These are phyloP conservation scores for Micromys minutus DNA, from an alignment of 2,113 vertebrate genomes.

Conservation along the genomic window DNA sequence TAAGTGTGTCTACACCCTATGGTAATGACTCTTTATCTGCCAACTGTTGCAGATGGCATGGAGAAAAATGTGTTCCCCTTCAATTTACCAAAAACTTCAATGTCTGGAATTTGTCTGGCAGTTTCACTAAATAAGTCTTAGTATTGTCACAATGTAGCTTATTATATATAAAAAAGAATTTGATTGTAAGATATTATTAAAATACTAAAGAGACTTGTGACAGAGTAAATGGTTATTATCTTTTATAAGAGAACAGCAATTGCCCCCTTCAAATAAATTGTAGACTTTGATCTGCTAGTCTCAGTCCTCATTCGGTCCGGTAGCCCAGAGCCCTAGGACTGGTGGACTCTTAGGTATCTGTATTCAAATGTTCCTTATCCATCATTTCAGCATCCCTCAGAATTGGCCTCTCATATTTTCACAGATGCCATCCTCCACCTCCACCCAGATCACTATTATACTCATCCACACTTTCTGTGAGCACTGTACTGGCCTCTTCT, in stretches of 20 bases:
- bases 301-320: neutral
- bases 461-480: neutral
- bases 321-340: neutral
- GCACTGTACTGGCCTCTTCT: neutral
- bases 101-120: neutral
- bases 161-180: neutral
- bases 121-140: constrained; percentile 12
- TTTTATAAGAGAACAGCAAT: neutral
- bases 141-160: neutral
- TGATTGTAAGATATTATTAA: neutral
- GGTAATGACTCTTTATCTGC: neutral
- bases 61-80: neutral
- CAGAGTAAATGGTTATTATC: neutral
- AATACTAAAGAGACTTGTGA: neutral
- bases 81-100: neutral
- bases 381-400: neutral
- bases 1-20: neutral
- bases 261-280: neutral
- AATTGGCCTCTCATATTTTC: neutral
- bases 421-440: neutral
- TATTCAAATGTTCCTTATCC: neutral
- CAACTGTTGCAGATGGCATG: accelerated
- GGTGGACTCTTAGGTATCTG: neutral
- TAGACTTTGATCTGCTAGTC: neutral
- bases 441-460: neutral